A percentile compares a stretch with the other conserved stretches of the same genome.
phyloP scores from a whole-genome alignment of 53 echinoderm and acorn worm species.

The Paracentrotus lividus region DNA sequence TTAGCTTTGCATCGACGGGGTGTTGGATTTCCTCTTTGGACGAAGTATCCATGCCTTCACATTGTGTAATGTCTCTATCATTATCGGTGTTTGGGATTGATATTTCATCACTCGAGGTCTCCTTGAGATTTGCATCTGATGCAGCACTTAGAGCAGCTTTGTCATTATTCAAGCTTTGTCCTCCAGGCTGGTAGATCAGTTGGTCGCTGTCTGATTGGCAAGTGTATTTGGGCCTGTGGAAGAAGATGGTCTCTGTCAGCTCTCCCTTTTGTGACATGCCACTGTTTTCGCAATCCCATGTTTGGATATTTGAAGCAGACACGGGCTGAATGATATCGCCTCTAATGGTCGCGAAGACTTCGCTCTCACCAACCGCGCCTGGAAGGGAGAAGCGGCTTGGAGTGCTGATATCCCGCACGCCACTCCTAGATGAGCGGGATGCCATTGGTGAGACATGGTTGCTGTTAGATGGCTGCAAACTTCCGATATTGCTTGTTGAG shows the following conservation, averaged over 20 bases:
- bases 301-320: no score
- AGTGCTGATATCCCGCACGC: not conserved
- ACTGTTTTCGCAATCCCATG: not conserved
- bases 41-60: not conserved
- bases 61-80: not conserved
- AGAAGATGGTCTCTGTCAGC: not conserved
- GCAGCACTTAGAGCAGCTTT: not conserved
- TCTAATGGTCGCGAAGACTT: not conserved
- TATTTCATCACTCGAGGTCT: not conserved
- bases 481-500: not conserved
- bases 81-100: not conserved
- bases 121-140: not conserved
- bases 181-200: not conserved
- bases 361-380: constrained; percentile 30
- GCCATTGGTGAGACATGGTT: not conserved
- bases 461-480: not conserved
- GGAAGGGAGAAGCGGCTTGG: constrained; percentile 21
- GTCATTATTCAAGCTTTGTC: not conserved
- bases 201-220: not conserved
- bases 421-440: not conserved
- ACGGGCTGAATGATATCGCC: not conserved
- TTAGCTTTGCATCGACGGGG: not conserved
- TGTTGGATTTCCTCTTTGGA: not conserved
- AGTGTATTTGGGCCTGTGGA: not conserved
- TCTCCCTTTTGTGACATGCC: not conserved